Base-by-base conservation (phyloP, 2,113 vertebrate genomes). In the Camelus bactrianus region DNA sequence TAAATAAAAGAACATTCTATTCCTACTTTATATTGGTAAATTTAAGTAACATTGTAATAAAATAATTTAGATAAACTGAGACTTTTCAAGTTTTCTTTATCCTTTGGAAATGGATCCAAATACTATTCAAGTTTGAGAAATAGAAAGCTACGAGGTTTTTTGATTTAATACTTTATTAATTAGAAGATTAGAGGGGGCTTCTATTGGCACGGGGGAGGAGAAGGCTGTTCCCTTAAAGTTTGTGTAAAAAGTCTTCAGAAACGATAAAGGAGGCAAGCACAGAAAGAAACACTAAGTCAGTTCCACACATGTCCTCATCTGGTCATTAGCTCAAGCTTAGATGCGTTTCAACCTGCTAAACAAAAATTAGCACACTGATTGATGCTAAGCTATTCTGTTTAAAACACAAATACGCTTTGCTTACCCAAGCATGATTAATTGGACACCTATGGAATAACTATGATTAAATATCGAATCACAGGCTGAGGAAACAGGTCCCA, bases 381-480 rank as follows among this genome's bases (percentile, higher is more conserved):
- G 35, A 94, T 75, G 48, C 80, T 52, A 93, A 93, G 76, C 56
- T 79, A 42, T 50, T 73, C 90, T 94, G 60, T 91, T 89, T 94
- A 91, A 93, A 91, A 89, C 64, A 83, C 86, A 76, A 35, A 69
- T 87, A 54, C 26, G 52, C 82, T 91, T 84, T 97, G 81, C 89
- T 94, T 93, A 76, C 83, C 62, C 92, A 93, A 95, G 92, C 95
- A 94, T 92, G 76, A n/a, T 92, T 80, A 97, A 70, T 10, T 52
- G 54, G 86, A 91, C 69, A 77, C 58, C 64, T 83, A 80, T 24
- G 26, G 76, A 93, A 94, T 93, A 94, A 79, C 93, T 95, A 97
- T 96, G 80, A 97, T 97, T 94, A 97, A 96, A 93, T 46, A 92
- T 93, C 77, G 97, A 94, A 94, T 97, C 91, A 96, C 75, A 95